Evolutionary conservation across 2,888 invertebrate species (phyloP).

Genomic region (Synanthedon andrenaeformis): DNA sequence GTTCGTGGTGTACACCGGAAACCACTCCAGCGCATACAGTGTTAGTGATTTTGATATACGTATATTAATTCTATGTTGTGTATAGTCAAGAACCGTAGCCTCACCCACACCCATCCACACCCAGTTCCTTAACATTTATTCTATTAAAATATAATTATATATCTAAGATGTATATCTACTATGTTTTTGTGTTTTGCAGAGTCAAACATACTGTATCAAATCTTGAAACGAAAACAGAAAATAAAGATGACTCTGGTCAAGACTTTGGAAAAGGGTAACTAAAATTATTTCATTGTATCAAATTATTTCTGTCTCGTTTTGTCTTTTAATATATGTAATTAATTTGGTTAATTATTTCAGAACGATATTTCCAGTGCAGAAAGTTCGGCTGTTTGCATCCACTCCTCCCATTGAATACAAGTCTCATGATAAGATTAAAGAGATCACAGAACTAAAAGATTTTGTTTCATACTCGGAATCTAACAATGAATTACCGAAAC

Average conservation of each 20-base stretch:
- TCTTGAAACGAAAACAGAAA: conserved; percentile 27
- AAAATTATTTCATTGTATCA: background rate
- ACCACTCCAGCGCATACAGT: conserved; percentile 28
- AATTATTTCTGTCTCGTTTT: background rate
- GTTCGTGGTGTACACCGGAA: conserved; percentile 55
- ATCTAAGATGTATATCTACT: too few relatives aligned
- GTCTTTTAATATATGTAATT: background rate
- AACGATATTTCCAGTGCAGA: conserved; percentile 20
- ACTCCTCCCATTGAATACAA: conserved; percentile 18
- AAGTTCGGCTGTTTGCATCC: conserved; percentile 25
- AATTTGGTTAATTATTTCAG: conserved; percentile 6
- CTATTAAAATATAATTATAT: too few relatives aligned
- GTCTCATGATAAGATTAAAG: conserved; percentile 18
- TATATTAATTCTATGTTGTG: too few relatives aligned
- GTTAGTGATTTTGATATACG: conserved; percentile 24
- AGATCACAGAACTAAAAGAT: conserved; percentile 34
- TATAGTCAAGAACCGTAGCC: too few relatives aligned
- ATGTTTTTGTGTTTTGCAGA: conserved; percentile 14
- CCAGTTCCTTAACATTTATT: too few relatives aligned
- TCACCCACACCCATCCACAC: too few relatives aligned
- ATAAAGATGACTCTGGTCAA: conserved; percentile 19
- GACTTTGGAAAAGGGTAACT: conserved; percentile 23
- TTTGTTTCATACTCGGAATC: conserved; percentile 9
- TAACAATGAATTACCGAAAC: too few relatives aligned
- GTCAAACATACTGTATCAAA: conserved; percentile 22